Evolutionary conservation across 2,113 vertebrate species (phyloP).

Genomic region (Gopherus evgoodei): DNA sequence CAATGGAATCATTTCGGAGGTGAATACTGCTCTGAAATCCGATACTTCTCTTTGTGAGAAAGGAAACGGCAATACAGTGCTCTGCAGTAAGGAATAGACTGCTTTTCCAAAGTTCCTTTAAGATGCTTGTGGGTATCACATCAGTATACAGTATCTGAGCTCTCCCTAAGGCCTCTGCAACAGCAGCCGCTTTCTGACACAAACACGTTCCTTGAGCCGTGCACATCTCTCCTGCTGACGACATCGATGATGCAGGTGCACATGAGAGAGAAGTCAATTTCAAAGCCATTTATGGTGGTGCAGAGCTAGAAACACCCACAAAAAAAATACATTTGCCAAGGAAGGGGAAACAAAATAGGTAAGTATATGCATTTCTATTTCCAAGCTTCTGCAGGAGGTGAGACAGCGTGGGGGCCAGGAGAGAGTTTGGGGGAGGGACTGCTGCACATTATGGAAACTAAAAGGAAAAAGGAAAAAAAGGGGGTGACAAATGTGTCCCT

Average conservation of each 20-base stretch:
- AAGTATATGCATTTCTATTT: slow-evolving; percentile 7
- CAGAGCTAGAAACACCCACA: slow-evolving; percentile 53
- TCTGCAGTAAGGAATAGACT: slow-evolving; percentile 4
- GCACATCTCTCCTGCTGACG: slow-evolving; percentile 64
- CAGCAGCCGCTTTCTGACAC: slow-evolving; percentile 34
- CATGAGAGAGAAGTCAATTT: slow-evolving; percentile 62
- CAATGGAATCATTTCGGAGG: not conserved
- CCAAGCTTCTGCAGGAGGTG: slow-evolving; percentile 20
- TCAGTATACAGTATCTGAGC: slow-evolving; percentile 44
- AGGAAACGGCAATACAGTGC: not conserved
- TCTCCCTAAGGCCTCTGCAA: slow-evolving; percentile 61
- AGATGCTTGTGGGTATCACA: slow-evolving; percentile 38
- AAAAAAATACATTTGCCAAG: slow-evolving; percentile 30
- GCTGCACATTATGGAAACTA: not conserved
- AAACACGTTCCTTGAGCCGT: slow-evolving; percentile 42
- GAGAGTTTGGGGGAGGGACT: not conserved
- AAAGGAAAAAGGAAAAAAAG: not conserved
- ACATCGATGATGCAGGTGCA: slow-evolving; percentile 71
- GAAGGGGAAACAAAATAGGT: slow-evolving; percentile 58
- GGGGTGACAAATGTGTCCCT: slow-evolving; percentile 42
- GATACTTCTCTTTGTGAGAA: not conserved
- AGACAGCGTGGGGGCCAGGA: not conserved
- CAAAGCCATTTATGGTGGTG: slow-evolving; percentile 69
- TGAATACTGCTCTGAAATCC: not conserved
- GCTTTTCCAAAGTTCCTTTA: slow-evolving; percentile 42